Evolutionary conservation across 2,888 invertebrate species (phyloP).

Genomic region (Chalcis sispes): DNA sequence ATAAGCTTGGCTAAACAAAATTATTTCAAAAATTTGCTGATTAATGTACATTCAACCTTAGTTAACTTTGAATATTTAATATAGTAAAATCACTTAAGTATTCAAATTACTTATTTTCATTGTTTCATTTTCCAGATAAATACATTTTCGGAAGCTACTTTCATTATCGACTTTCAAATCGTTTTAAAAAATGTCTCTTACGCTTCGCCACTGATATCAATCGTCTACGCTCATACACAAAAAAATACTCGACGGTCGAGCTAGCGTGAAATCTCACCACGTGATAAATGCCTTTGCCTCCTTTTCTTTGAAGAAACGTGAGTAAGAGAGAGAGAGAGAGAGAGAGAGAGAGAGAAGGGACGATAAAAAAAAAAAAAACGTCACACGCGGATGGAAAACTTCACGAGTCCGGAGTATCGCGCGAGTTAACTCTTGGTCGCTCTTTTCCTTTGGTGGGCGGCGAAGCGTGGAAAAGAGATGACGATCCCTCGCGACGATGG

Average conservation of each 20-base stretch:
- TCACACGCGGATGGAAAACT: too few species aligned
- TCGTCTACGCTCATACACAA: not conserved
- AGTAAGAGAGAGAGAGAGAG: constrained; percentile 2
- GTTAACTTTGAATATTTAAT: too few species aligned
- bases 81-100: too few species aligned
- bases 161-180: constrained; percentile 12
- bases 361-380: too few species aligned
- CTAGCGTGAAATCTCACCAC: constrained; percentile 10
- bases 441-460: constrained; percentile 34
- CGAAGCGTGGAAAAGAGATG: constrained; percentile 50
- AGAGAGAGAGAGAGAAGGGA: too few species aligned
- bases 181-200: constrained; percentile 17
- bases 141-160: constrained; percentile 2
- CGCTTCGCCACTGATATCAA: not conserved
- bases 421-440: not conserved
- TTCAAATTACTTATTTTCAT: too few species aligned
- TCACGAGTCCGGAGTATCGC: not conserved
- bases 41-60: too few species aligned
- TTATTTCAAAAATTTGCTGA: too few species aligned
- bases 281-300: constrained; percentile 9
- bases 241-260: constrained; percentile 30
- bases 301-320: not conserved
- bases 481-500: constrained; percentile 15
- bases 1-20: too few species aligned
- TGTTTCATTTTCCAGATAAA: too few species aligned